Conservation (phyloP, 1,140 invertebrate genomes). For the Procambarus clarkii region DNA sequence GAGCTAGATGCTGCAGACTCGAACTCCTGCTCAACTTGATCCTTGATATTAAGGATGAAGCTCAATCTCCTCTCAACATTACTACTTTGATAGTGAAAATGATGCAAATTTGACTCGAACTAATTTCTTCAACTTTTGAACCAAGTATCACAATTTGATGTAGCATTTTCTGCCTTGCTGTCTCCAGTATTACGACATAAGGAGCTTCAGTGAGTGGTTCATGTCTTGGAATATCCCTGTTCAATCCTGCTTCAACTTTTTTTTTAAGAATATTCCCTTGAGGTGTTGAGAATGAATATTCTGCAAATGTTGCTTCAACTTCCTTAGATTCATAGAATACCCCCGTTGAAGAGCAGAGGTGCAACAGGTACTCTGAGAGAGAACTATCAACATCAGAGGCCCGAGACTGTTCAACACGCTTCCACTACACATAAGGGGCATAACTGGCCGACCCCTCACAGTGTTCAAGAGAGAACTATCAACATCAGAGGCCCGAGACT, state of each 20-base stretch:
- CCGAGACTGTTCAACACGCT: too few relatives aligned
- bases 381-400: too few relatives aligned
- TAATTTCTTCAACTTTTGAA: conserved; percentile 13
- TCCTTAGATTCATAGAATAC: conserved; percentile 32
- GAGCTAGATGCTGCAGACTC: too few relatives aligned
- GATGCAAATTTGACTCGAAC: neutral
- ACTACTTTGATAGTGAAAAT: neutral
- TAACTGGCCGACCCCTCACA: too few relatives aligned
- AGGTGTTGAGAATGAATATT: conserved; percentile 33
- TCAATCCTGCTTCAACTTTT: conserved; percentile 37
- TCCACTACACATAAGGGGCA: too few relatives aligned
- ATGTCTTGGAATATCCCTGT: conserved; percentile 24
- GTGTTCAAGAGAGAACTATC: too few relatives aligned
- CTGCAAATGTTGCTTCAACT: conserved; percentile 36
- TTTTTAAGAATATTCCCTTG: neutral
- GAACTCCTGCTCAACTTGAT: too few relatives aligned
- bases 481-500: too few relatives aligned
- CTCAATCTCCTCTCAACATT: neutral
- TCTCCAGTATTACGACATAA: conserved; percentile 21
- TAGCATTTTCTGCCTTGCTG: conserved; percentile 6
- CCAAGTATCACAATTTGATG: conserved; percentile 18
- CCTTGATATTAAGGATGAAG: too few relatives aligned
- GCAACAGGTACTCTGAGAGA: too few relatives aligned
- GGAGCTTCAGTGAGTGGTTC: conserved; percentile 37
- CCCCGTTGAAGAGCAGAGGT: too few relatives aligned